Base-by-base conservation (phyloP, 2,888 invertebrate genomes). In the Gnatocerus cornutus region DNA sequence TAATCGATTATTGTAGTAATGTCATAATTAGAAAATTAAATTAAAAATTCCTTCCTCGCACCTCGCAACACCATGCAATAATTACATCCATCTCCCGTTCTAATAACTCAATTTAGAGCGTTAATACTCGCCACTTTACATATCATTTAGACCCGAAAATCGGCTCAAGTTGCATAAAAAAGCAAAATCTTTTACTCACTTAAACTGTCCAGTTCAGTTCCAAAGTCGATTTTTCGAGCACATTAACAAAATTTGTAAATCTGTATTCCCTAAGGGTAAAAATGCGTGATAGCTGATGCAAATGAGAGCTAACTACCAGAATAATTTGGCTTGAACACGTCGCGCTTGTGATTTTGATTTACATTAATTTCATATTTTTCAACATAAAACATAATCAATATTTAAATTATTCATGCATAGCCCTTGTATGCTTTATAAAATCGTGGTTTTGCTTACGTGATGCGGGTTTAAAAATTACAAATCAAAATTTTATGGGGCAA, bases 311-410 rank as follows among this genome's bases (percentile, higher is more conserved):
- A 84, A 84, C 84, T 83, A 84, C 83, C 82, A 81, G 83, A 84
- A 84, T 84, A 84, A 84, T 85, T 84, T 84, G 81, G 83, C 81
- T 78, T 74, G 83, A 84, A 84, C 84, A 84, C 83, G 84, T 85
- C 82, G 84, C 85, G 84, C 84, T 84, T 82, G 80, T 84, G 84
- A 85, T 85, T 85, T 83, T 82, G 84, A 85, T 85, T 85, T 84
- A 84, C 85, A 85, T 85, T 85, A 84, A 85, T 84, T 84, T 82
- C 83, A 82, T 84, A 84, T 84, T 84, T 84, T 84, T 85, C 84
- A 84, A 77, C 77, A 80, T 81, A 80, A 81, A 79, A 77, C 79
- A 73, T 78, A 79, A 80, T 81, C 82, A 78, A 81, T 82, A 82
- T 81, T 80, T 79, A 80, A 80, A 81, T 81, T 81, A 80, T 78